Base-by-base conservation (phyloP, 2,888 invertebrate species). In the Cantharis rustica region DNA sequence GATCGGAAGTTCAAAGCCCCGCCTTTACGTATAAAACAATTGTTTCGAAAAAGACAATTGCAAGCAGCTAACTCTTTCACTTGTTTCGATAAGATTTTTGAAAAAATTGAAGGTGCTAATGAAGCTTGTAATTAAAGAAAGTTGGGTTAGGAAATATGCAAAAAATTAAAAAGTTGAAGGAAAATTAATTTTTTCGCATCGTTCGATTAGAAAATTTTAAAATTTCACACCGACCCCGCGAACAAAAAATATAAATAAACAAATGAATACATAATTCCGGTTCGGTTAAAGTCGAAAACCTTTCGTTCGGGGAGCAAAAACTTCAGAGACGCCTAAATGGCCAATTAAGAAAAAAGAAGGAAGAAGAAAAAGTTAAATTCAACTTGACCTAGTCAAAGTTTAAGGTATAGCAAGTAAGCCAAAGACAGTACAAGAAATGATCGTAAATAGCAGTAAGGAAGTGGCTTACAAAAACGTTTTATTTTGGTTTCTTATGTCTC, bases 401-500 rank as follows among this genome's bases (percentile, higher is more conserved):
- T 17, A 17, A 71, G 72, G 63, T 73, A 74, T 73, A 73, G 31
- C 69, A 68, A 27, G 26, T 47, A 47, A 47, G 47, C 47, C 68
- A 23, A 68, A 31, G 16, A 61, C 17, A 27, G 78, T 72, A 70
- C 78, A 78, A 78, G 78, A 75, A 78, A 75, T 75, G 79, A 78
- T 78, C 79, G 77, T 79, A 78, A 79, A 79, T 78, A 79, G 79
- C 75, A 73, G 79, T 78, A 76, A 79, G 79, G 78, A 79, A 79
- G 79, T 78, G 77, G 77, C 70, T 64, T 71, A 79, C 86, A 86
- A 86, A 86, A 86, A 86, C 86, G 85, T 82, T 86, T 84, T 86
- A 86, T 86, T 86, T 86, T 86, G 86, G 86, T 86, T 86, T 85
- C 85, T 85, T 86, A 76, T 78, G 76, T 75, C 78, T 77, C 77